These are phyloP conservation scores for Leptopilina clavipes DNA, from an alignment of 1,140 invertebrate species.

Conservation along the genomic window DNA sequence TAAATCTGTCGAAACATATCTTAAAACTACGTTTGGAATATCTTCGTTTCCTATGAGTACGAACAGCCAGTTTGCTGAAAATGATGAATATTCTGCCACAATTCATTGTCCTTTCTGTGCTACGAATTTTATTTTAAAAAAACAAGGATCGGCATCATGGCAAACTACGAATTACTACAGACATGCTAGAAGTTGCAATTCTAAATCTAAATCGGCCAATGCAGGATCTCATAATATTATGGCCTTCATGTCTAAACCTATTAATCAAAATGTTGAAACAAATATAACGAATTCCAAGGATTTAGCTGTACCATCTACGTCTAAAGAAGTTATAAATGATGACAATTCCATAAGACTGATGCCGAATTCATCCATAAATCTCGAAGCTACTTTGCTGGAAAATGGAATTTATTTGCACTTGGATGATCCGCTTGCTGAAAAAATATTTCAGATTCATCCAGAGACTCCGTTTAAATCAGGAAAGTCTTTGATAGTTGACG, in stretches of 20 bases:
- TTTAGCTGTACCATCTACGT: background rate
- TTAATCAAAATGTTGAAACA: background rate
- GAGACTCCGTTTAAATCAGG: too few species aligned
- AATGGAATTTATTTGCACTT: background rate
- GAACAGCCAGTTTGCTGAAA: background rate
- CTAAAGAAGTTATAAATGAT: background rate
- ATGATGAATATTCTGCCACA: background rate
- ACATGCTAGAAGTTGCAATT: background rate
- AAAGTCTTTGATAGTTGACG: background rate
- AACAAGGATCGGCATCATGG: constrained; percentile 10
- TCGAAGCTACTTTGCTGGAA: background rate
- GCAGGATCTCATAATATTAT: background rate
- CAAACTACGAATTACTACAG: background rate
- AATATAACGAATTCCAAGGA: background rate
- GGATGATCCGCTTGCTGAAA: background rate
- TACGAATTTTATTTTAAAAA: background rate
- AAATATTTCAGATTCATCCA: background rate
- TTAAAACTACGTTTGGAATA: background rate
- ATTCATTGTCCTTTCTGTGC: background rate
- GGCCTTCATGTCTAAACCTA: background rate
- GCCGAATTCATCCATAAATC: background rate
- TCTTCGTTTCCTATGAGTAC: background rate
- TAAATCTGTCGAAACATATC: background rate
- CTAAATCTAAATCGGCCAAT: background rate
- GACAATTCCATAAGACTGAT: background rate